Base-by-base conservation (phyloP, 2,797 vertebrate species). In the Percopsis omiscomaycus region DNA sequence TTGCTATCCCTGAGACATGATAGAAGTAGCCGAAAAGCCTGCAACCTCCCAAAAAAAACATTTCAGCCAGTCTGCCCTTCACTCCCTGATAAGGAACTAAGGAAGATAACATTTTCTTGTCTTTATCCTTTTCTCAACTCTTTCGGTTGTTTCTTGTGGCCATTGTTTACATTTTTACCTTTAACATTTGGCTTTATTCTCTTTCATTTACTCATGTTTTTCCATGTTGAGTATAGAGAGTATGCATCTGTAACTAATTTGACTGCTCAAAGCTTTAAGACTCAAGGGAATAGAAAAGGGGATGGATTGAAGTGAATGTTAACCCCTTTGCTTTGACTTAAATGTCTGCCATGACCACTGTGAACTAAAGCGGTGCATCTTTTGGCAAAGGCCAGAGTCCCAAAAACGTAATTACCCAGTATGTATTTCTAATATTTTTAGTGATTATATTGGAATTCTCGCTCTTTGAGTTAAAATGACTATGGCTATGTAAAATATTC, bases 221-320 rank as follows among this genome's bases (percentile, higher is more conserved):
- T 81, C 78, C 77, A 81, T 81, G 80, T 77, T 76, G 74, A 4
- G 72, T 73, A 83, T 50, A 22, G 53, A 66, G 80, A 83, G 75
- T 77, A 83, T 82, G 82, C 92, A 93, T 93, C 91, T 93, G 92
- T 85, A 92, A 88, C 75, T 86, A 86, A 90, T 93, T 89, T 86
- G 75, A 77, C 53, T 79, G 61, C 75, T 85, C 83, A 70, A 79
- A 88, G 86, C 78, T 69, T 45, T 48, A 15, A 45, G 75, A 49
- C 48, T 28, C 29, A 12, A 73, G 74, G 64, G 61, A 55, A 59
- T 75, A 80, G 58, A 54, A 69, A 74, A 64, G 79, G 73, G 77
- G 69, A 65, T 69, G 72, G 77, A 75, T 75, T 71, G 77, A 68
- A 53, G 69, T 59, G 63, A 81, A 72, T 64, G 77, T 79, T 79